Conservation (phyloP, 1,140 invertebrate genomes). For the Papilio polytes region DNA sequence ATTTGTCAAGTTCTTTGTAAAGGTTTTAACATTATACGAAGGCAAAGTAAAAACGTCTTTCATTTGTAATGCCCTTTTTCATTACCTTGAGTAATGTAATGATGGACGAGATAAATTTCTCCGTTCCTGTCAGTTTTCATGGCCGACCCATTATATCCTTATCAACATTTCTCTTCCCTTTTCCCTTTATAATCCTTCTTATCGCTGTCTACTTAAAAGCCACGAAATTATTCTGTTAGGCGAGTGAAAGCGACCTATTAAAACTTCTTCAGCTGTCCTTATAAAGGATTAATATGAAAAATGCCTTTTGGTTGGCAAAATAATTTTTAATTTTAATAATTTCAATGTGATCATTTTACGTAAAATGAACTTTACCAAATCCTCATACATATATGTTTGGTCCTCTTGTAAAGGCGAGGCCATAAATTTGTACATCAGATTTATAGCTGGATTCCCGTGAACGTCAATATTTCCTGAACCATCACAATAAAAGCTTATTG, state of each 20-base stretch:
- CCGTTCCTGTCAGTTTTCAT: constrained; percentile 66
- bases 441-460: constrained; percentile 27
- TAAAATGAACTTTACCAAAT: background rate
- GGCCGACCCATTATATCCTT: constrained; percentile 72
- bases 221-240: constrained; percentile 67
- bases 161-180: constrained; percentile 69
- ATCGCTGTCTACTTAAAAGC: constrained; percentile 76
- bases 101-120: constrained; percentile 50
- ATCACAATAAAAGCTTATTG: constrained; percentile 25
- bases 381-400: background rate
- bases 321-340: constrained; percentile 6
- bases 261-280: constrained; percentile 55
- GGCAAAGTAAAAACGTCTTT: constrained; percentile 35
- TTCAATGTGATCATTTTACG: background rate
- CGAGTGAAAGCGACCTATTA: constrained; percentile 64
- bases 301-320: background rate
- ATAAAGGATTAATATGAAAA: constrained; percentile 46
- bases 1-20: constrained; percentile 25
- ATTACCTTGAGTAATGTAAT: constrained; percentile 43
- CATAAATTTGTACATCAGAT: constrained; percentile 31
- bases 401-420: background rate
- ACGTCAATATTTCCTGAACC: constrained; percentile 22
- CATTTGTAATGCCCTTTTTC: constrained; percentile 36
- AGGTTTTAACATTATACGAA: constrained; percentile 29
- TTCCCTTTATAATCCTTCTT: constrained; percentile 78